Conservation (phyloP, 2,113 vertebrate species). For the Rhombomys opimus region DNA sequence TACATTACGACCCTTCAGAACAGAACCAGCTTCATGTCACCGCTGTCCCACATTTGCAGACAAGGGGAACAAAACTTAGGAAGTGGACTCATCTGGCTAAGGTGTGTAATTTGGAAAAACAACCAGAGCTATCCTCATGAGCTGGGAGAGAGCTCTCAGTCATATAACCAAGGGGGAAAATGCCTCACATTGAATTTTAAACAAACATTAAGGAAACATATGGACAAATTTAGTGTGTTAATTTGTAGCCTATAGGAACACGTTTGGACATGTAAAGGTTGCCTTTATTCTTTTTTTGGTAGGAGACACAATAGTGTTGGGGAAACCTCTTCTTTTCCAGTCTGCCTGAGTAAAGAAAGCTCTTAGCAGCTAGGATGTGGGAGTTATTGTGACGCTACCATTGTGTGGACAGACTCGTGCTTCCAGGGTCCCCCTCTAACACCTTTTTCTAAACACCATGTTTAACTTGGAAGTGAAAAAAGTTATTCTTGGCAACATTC, state of each 20-base stretch:
- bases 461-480: conserved; percentile 47
- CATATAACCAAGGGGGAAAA: neutral
- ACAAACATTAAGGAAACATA: conserved; percentile 21
- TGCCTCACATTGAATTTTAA: neutral
- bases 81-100: neutral
- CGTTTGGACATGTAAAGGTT: neutral
- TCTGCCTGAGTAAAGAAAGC: neutral
- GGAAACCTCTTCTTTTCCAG: neutral
- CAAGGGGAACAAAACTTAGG: neutral
- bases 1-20: neutral
- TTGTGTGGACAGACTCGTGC: neutral
- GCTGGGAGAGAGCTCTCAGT: neutral
- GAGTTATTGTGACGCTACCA: conserved; percentile 10
- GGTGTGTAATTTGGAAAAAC: neutral
- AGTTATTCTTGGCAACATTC: conserved; percentile 51
- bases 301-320: neutral
- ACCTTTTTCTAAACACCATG: conserved; percentile 56
- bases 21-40: neutral
- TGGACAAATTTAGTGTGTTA: neutral
- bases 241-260: neutral
- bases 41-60: neutral
- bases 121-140: neutral
- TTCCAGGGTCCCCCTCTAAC: neutral
- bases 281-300: conserved; percentile 20
- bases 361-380: neutral